Percentiles rank a stretch among this genome's conserved stretches.
Evolutionary conservation across 2,888 invertebrate species (phyloP).

Genomic region (Fissipunctia ypsillon): DNA sequence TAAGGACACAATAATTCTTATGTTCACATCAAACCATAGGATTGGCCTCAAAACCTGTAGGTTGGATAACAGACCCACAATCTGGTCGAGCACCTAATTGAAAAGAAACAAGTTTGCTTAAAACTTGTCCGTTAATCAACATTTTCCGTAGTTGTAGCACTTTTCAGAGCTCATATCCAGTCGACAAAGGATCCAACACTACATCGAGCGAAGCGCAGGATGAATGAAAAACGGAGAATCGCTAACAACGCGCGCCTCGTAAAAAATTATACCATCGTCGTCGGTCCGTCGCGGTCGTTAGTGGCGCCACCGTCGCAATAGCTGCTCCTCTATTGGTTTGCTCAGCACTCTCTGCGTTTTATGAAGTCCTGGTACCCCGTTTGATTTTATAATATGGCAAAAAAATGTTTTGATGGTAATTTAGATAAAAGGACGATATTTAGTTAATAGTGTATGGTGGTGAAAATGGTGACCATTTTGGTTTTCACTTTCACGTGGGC

Average conservation of each 20-base stretch:
- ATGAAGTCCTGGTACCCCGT: slow-evolving; percentile 67
- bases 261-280: slow-evolving; percentile 73
- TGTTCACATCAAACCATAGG: not conserved
- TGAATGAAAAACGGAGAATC: slow-evolving; percentile 83
- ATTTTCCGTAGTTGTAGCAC: slow-evolving; percentile 43
- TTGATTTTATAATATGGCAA: slow-evolving; percentile 37
- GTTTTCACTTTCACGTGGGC: not conserved
- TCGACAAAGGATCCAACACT: slow-evolving; percentile 61
- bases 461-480: not conserved
- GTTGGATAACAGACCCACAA: not conserved
- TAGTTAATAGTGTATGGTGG: not conserved
- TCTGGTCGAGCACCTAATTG: not conserved
- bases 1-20: not conserved
- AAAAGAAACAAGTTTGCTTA: slow-evolving; percentile 22
- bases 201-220: slow-evolving; percentile 61
- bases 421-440: not conserved
- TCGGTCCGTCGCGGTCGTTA: slow-evolving; percentile 69
- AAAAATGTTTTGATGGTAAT: slow-evolving; percentile 12
- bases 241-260: slow-evolving; percentile 72
- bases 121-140: slow-evolving; percentile 20
- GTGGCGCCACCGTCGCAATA: slow-evolving; percentile 71
- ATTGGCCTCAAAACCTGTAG: not conserved
- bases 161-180: slow-evolving; percentile 41
- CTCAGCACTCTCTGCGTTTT: slow-evolving; percentile 63
- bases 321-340: slow-evolving; percentile 67